Evolutionary conservation across 2,888 invertebrate genomes (phyloP).

Genomic region (Oithona nana): DNA sequence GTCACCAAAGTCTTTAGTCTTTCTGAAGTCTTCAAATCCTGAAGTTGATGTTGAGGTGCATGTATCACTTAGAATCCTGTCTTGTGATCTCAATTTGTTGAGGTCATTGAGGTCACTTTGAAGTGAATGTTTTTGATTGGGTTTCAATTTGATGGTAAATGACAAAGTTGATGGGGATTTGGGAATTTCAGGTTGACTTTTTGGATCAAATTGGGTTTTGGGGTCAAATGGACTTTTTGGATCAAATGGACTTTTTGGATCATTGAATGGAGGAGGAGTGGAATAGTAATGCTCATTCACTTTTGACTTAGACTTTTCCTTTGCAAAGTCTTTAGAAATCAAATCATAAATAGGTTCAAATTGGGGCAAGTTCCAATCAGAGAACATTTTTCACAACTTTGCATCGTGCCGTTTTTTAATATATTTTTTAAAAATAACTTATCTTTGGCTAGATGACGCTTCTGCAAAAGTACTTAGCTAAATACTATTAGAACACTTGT

Average conservation of each 20-base stretch:
- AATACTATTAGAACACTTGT: too few relatives aligned
- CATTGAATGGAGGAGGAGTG: neutral
- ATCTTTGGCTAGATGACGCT: too few relatives aligned
- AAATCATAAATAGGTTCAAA: too few relatives aligned
- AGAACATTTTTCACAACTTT: too few relatives aligned
- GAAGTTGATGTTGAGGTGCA: neutral
- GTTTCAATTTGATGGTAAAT: neutral
- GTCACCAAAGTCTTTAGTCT: slow-evolving; percentile 2
- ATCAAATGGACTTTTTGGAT: neutral
- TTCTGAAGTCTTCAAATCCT: neutral
- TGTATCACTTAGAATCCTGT: neutral
- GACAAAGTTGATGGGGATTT: neutral
- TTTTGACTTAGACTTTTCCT: too few relatives aligned
- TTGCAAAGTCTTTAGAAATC: too few relatives aligned
- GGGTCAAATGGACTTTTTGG: neutral
- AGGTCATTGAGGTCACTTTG: neutral
- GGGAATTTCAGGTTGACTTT: neutral
- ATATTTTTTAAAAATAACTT: too few relatives aligned
- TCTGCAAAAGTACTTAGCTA: too few relatives aligned
- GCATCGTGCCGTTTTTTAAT: too few relatives aligned
- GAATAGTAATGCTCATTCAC: neutral
- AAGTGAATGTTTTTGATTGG: neutral
- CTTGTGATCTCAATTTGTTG: neutral
- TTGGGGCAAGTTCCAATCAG: too few relatives aligned
- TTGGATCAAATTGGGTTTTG: neutral